Conservation (phyloP, 2,113 vertebrate species). For the Corydoras maculifer region DNA sequence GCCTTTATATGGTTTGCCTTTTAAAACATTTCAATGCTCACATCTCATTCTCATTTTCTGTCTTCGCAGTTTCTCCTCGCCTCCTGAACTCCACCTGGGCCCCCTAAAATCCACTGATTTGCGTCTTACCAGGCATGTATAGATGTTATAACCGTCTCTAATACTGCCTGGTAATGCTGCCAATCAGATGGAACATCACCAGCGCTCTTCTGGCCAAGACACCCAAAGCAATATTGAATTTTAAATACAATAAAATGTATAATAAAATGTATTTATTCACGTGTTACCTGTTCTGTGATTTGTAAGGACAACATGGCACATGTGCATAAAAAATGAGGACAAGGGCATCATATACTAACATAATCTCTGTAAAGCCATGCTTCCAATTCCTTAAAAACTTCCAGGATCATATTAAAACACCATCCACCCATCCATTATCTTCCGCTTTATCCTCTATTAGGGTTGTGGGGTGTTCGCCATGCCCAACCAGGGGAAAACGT, state of each 20-base stretch:
- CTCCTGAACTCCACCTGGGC: slow-evolving; percentile 9
- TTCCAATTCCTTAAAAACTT: too few relatives aligned
- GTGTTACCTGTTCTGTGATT: neutral
- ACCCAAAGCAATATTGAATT: neutral
- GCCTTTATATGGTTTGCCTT: slow-evolving; percentile 3
- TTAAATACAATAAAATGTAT: neutral
- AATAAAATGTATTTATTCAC: neutral
- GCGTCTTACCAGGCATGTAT: slow-evolving; percentile 84
- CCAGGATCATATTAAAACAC: too few relatives aligned
- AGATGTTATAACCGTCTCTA: slow-evolving; percentile 76
- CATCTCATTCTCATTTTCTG: slow-evolving; percentile 18
- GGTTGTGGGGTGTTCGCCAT: too few relatives aligned
- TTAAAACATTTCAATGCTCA: neutral
- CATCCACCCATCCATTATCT: too few relatives aligned
- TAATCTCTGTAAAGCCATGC: too few relatives aligned
- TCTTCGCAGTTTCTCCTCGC: slow-evolving; percentile 28
- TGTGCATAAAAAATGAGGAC: too few relatives aligned
- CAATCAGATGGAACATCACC: slow-evolving; percentile 53
- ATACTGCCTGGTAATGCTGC: slow-evolving; percentile 91
- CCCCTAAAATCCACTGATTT: slow-evolving; percentile 57
- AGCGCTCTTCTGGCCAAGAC: slow-evolving; percentile 10
- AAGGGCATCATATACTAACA: too few relatives aligned
- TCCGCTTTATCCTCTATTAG: too few relatives aligned
- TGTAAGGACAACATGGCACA: too few relatives aligned
- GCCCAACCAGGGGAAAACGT: too few relatives aligned